These are phyloP conservation scores for Linyphia triangularis DNA, from an alignment of 2,888 invertebrate genomes.

Conservation along the genomic window DNA sequence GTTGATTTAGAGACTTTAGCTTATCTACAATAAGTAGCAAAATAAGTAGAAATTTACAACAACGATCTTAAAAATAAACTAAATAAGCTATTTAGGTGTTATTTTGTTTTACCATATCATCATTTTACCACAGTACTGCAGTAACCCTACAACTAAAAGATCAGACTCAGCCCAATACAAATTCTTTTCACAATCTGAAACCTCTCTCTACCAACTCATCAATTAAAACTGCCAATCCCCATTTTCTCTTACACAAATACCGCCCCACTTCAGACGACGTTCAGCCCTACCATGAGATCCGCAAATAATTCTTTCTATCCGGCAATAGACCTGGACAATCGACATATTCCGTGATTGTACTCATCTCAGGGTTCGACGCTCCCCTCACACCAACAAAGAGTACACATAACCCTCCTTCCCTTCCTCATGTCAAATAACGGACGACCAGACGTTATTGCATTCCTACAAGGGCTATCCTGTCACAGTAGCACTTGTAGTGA, in stretches of 20 bases:
- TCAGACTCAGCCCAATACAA: background rate
- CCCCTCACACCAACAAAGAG: conserved; percentile 32
- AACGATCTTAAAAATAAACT: too few relatives aligned
- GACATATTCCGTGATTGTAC: conserved; percentile 45
- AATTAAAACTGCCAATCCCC: too few relatives aligned
- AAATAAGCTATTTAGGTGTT: too few relatives aligned
- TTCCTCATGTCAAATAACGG: conserved; percentile 52
- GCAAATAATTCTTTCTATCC: conserved; percentile 22
- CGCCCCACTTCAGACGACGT: background rate
- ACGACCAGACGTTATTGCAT: conserved; percentile 67
- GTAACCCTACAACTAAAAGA: background rate
- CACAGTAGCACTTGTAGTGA: conserved; percentile 72
- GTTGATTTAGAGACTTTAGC: too few relatives aligned
- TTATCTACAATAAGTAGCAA: too few relatives aligned
- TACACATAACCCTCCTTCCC: conserved; percentile 4
- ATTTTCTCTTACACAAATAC: background rate
- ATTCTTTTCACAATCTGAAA: too few relatives aligned
- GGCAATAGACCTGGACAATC: conserved; percentile 10
- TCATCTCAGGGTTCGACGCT: conserved; percentile 21
- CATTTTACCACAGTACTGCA: too few relatives aligned
- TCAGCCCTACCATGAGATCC: background rate
- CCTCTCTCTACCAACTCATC: too few relatives aligned
- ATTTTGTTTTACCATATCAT: too few relatives aligned
- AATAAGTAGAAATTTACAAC: too few relatives aligned
- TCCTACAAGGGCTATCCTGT: conserved; percentile 67